Conservation (phyloP, 2,113 vertebrate genomes). For the Toxotes chatareus region DNA sequence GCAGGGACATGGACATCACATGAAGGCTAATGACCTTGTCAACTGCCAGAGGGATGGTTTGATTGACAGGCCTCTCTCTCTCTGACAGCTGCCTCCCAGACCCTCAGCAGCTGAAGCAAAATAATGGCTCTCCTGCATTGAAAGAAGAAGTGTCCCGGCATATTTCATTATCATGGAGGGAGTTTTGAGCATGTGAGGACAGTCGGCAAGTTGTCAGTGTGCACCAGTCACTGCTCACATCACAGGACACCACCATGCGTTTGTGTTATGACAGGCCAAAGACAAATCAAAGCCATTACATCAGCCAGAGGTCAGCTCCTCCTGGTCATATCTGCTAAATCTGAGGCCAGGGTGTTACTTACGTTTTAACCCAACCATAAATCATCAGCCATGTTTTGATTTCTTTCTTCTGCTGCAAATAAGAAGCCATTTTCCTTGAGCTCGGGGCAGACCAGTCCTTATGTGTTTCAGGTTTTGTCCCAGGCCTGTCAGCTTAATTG, state of each 20-base stretch:
- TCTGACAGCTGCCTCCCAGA: conserved; percentile 58
- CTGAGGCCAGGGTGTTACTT: conserved; percentile 17
- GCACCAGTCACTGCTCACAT: conserved; percentile 2
- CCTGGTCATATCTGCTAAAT: conserved; percentile 4
- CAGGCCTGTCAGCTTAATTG: not conserved
- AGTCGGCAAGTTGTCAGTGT: not conserved
- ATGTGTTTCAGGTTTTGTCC: not conserved
- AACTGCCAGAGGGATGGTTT: conserved; percentile 40
- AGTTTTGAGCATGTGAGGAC: conserved; percentile 2
- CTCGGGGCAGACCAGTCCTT: not conserved
- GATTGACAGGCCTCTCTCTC: conserved; percentile 62
- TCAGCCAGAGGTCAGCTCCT: conserved; percentile 37
- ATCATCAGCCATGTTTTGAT: conserved; percentile 48
- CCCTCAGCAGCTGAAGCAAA: conserved; percentile 32
- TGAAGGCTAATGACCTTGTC: conserved; percentile 63
- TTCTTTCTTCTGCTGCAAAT: conserved; percentile 6
- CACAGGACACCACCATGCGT: not conserved
- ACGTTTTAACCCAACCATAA: conserved; percentile 28
- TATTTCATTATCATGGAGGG: conserved; percentile 19
- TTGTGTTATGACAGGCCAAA: conserved; percentile 37
- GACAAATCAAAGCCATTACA: conserved; percentile 41
- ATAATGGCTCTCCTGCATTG: conserved; percentile 28
- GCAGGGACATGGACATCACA: conserved; percentile 38
- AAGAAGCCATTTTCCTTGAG: conserved; percentile 2
- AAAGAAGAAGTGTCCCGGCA: conserved; percentile 12